Conservation (phyloP, 2,797 vertebrate species). For the Cichlasoma orientale region DNA sequence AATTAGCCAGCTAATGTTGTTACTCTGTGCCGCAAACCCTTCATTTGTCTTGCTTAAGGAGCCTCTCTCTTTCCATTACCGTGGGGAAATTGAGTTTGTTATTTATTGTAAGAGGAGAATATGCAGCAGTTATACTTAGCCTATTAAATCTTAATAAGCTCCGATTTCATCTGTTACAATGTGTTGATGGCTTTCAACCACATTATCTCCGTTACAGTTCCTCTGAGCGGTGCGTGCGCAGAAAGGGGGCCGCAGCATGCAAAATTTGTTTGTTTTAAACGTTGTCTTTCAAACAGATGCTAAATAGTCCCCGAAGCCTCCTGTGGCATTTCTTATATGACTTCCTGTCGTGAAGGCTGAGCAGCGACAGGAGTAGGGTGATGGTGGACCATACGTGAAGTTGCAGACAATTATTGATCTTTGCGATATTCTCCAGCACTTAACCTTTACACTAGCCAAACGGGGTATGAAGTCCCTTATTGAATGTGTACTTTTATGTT, state of each 20-base stretch:
- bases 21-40: slow-evolving; percentile 81
- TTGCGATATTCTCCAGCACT: slow-evolving; percentile 84
- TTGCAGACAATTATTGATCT: slow-evolving; percentile 85
- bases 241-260: not conserved
- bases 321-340: slow-evolving; percentile 73
- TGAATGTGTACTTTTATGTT: slow-evolving; percentile 88
- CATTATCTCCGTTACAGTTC: slow-evolving; percentile 28
- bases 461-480: slow-evolving; percentile 85
- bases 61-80: slow-evolving; percentile 74
- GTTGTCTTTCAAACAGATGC: slow-evolving; percentile 47
- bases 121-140: slow-evolving; percentile 59
- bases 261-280: slow-evolving; percentile 62
- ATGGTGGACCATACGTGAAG: slow-evolving; percentile 77
- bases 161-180: slow-evolving; percentile 59
- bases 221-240: slow-evolving; percentile 6
- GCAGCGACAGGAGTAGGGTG: slow-evolving; percentile 27
- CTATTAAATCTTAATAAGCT: slow-evolving; percentile 81
- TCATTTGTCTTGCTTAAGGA: slow-evolving; percentile 87
- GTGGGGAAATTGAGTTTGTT: slow-evolving; percentile 78
- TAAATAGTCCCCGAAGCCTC: slow-evolving; percentile 49
- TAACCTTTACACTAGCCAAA: slow-evolving; percentile 87
- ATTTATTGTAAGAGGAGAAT: slow-evolving; percentile 79
- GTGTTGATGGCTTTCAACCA: slow-evolving; percentile 48
- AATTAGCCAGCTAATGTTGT: slow-evolving; percentile 87
- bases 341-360: slow-evolving; percentile 60